Conservation (phyloP, 30 jellyfish, hydroid and myxozoan species). For the Pseudorhiza aurosa region DNA sequence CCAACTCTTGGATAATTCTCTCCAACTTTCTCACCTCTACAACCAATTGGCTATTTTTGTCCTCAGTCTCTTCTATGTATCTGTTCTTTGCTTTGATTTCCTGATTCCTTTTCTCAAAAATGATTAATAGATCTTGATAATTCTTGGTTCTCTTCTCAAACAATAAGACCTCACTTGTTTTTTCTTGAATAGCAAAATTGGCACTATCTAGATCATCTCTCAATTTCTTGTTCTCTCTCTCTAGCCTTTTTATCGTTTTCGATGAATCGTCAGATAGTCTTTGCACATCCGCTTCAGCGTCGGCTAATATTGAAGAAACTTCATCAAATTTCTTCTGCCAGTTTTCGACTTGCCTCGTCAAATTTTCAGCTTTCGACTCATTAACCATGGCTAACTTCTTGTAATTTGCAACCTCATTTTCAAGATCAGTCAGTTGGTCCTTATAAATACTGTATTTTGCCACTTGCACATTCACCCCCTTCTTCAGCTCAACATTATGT, state of each 20-base stretch:
- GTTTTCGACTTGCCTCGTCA: conserved; percentile 1
- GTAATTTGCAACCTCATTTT: background rate
- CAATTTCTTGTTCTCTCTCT: background rate
- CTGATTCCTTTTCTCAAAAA: background rate
- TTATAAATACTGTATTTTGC: background rate
- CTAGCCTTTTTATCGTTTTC: background rate
- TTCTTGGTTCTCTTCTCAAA: background rate
- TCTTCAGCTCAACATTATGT: conserved; percentile 14
- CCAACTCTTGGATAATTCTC: background rate
- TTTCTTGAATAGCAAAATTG: background rate
- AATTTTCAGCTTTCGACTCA: background rate
- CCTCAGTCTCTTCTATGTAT: background rate
- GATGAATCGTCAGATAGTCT: background rate
- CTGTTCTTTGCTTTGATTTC: background rate
- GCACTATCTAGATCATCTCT: background rate
- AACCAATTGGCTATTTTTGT: background rate
- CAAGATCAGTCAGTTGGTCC: background rate
- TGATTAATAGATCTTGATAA: background rate
- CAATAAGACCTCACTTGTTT: background rate
- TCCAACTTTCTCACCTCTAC: background rate
- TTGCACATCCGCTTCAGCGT: background rate
- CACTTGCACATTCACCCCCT: background rate
- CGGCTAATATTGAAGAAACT: background rate
- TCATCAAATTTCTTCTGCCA: conserved; percentile 10
- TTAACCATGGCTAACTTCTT: background rate